Evolutionary conservation across 2,888 invertebrate species (phyloP).

Genomic region (Pilophorus perplexus): DNA sequence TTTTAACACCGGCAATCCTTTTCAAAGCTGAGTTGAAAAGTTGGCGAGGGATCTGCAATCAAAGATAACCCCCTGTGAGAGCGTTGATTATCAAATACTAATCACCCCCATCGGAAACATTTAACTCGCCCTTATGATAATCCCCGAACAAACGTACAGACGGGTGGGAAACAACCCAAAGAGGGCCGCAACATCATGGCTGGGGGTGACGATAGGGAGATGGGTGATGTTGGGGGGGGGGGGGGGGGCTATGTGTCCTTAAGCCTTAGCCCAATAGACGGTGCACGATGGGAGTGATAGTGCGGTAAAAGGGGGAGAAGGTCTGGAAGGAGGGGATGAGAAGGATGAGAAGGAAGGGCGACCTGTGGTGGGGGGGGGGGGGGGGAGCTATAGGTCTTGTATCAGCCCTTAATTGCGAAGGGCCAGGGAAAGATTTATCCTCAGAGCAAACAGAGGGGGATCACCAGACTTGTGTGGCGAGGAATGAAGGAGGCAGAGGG

Average conservation of each 20-base stretch:
- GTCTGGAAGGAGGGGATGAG: no score
- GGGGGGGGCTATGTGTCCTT: constrained; percentile 1
- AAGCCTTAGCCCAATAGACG: no score
- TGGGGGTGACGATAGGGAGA: no score
- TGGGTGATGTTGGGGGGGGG: not conserved
- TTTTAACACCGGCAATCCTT: no score
- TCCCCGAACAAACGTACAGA: constrained; percentile 6
- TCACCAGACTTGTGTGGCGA: not conserved
- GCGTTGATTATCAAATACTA: constrained; percentile 34
- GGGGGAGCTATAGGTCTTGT: constrained; percentile 14
- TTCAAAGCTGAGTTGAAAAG: no score
- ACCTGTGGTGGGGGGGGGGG: no score
- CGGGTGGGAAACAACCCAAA: not conserved
- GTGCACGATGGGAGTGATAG: no score
- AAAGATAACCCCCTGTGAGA: not conserved
- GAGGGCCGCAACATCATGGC: not conserved
- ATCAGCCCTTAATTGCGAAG: constrained; percentile 28
- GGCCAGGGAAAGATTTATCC: constrained; percentile 31
- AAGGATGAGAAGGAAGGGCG: no score
- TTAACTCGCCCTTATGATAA: constrained; percentile 34
- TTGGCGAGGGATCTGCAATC: constrained; percentile 4
- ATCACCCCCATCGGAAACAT: constrained; percentile 31
- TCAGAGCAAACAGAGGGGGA: constrained; percentile 19
- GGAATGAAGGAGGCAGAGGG: no score
- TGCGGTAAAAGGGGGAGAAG: no score